Evolutionary conservation across 2,888 invertebrate genomes (phyloP).

Genomic region (Sphecodes monilicornis): DNA sequence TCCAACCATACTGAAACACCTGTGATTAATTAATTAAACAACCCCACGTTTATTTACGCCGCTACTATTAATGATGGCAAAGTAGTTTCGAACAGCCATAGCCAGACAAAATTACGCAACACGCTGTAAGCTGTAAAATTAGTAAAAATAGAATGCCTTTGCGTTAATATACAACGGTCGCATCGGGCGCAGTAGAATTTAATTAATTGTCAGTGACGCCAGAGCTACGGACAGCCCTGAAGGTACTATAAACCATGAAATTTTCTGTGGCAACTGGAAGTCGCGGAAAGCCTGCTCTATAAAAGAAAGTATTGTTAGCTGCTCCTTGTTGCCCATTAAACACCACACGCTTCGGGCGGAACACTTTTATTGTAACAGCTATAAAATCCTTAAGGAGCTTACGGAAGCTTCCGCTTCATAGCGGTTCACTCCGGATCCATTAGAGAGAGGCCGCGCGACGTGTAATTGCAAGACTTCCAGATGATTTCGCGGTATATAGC

Average conservation of each 20-base stretch:
- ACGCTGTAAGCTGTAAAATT: background rate
- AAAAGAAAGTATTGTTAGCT: slow-evolving; percentile 17
- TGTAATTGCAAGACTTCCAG: background rate
- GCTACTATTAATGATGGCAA: background rate
- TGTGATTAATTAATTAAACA: background rate
- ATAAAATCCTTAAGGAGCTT: slow-evolving; percentile 10
- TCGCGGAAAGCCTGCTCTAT: background rate
- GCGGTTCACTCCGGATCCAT: slow-evolving; percentile 1
- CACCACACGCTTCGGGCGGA: background rate
- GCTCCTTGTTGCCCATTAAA: slow-evolving; percentile 14
- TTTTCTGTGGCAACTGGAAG: background rate
- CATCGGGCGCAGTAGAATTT: background rate
- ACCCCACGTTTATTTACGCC: background rate
- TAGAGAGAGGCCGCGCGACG: background rate
- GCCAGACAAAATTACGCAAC: background rate
- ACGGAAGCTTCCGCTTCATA: background rate
- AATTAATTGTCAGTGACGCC: slow-evolving; percentile 11
- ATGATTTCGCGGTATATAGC: background rate
- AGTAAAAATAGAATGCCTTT: background rate
- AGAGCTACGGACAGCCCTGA: background rate
- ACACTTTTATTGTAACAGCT: slow-evolving; percentile 8
- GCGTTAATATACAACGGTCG: background rate
- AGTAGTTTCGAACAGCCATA: background rate
- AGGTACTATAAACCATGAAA: background rate
- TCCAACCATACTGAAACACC: background rate